phyloP scores from a whole-genome alignment of 1,140 invertebrate genomes.

The Apis cerana region DNA sequence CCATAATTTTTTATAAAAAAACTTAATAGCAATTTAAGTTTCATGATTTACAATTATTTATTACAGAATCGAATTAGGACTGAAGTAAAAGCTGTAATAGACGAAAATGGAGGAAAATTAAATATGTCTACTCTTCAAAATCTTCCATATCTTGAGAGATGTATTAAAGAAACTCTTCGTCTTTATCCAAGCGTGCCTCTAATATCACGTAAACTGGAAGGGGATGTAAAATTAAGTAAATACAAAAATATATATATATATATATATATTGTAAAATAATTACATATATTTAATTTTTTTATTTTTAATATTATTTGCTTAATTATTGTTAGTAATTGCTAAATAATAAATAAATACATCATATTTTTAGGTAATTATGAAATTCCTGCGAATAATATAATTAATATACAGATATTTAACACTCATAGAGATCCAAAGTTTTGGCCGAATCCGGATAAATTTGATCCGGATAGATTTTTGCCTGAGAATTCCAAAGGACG shows the following conservation, averaged over 20 bases:
- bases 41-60: not conserved
- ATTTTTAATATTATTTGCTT: not conserved
- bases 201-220: conserved; percentile 74
- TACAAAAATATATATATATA: not conserved
- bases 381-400: not conserved
- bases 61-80: conserved; percentile 57
- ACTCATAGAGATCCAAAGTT: conserved; percentile 34
- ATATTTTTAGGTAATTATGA: conserved; percentile 24
- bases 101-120: conserved; percentile 52
- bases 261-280: not conserved
- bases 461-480: conserved; percentile 86
- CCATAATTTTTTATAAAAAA: no score
- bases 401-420: conserved; percentile 1
- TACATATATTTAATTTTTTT: not conserved
- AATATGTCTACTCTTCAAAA: conserved; percentile 49
- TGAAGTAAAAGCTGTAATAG: conserved; percentile 62
- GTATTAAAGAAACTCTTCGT: conserved; percentile 84
- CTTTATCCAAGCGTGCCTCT: conserved; percentile 84
- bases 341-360: not conserved
- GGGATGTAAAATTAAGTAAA: conserved; percentile 58
- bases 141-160: conserved; percentile 82
- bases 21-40: no score
- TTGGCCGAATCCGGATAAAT: conserved; percentile 74
- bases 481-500: conserved; percentile 81
- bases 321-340: not conserved